Conservation (phyloP, 2,113 vertebrate species). For the Gadus chalcogrammus region DNA sequence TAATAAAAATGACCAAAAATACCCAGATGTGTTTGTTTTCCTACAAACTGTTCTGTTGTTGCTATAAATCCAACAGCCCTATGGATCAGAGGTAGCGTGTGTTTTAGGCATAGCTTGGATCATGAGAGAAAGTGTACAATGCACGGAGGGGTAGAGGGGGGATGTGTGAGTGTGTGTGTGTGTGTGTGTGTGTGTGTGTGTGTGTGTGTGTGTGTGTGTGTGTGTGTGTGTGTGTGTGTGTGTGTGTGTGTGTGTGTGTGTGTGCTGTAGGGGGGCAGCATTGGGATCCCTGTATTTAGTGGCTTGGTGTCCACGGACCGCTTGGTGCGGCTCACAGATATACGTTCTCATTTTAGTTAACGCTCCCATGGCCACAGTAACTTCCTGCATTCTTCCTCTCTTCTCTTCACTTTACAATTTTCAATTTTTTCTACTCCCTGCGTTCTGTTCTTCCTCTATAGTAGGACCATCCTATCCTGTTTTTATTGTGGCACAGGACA, state of each 20-base stretch:
- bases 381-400: conserved; percentile 9
- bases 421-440: neutral
- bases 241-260: neutral
- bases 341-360: conserved; percentile 10
- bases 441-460: neutral
- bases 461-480: too few relatives aligned
- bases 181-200: too few relatives aligned
- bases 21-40: neutral
- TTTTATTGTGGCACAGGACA: too few relatives aligned
- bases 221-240: too few relatives aligned
- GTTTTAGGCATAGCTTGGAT: too few relatives aligned
- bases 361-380: neutral
- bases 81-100: too few relatives aligned
- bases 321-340: neutral
- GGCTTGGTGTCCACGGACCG: neutral
- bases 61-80: too few relatives aligned
- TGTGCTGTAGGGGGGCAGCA: conserved; percentile 8
- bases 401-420: neutral
- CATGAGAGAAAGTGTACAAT: neutral
- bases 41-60: neutral
- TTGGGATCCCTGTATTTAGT: conserved; percentile 11
- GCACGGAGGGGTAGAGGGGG: neutral
- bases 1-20: neutral
- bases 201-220: too few relatives aligned
- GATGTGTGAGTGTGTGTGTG: too few relatives aligned